Base-by-base conservation (phyloP, 2,113 vertebrate species). In the Perccottus glenii region DNA sequence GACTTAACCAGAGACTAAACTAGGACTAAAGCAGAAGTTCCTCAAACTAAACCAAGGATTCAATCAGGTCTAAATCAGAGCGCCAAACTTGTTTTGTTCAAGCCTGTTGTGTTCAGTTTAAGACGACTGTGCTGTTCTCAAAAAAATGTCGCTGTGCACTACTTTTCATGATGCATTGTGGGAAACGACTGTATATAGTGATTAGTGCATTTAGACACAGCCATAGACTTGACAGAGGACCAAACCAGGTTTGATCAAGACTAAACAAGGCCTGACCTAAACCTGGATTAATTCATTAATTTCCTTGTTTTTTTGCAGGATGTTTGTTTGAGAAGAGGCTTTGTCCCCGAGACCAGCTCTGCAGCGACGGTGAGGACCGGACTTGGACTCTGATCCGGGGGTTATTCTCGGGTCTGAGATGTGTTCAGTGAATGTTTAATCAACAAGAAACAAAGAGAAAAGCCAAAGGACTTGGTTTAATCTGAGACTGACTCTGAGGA, bases 261-360 rank as follows among this genome's bases (percentile, higher is more conserved):
- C 46, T n/a, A 16, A 15, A 48, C 46, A 5, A 2, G 8, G n/a
- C n/a, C n/a, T n/a, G n/a, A n/a, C 15, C 4, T 15, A 15, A 5
- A 48, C 46, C 14, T 7, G 46, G 46, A 48, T 6, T 16, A 15
- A 48, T 6, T 3, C 46, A 48, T 45, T 10, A 11, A 43, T 35
- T 52, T 12, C 11, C 12, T 48, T 9, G 46, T 11, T 52, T 36
- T 64, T 33, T 56, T n/a, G n/a, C 82, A 91, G 90, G 90, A 38
- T 91, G 90, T 65, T 59, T 90, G 79, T 90, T 91, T 78, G 89
- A 90, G 43, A 91, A 82, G 85, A 88, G 73, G 3, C 74, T 91
- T 9, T 91, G 90, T 60, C 48, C 63, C 7, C 77, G 74, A 51
- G 87, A 85, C 27, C 87, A 88, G 62, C 75, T 73, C 58, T 91